Base-by-base conservation (phyloP, 2,113 vertebrate genomes). In the Seriola aureovittata region DNA sequence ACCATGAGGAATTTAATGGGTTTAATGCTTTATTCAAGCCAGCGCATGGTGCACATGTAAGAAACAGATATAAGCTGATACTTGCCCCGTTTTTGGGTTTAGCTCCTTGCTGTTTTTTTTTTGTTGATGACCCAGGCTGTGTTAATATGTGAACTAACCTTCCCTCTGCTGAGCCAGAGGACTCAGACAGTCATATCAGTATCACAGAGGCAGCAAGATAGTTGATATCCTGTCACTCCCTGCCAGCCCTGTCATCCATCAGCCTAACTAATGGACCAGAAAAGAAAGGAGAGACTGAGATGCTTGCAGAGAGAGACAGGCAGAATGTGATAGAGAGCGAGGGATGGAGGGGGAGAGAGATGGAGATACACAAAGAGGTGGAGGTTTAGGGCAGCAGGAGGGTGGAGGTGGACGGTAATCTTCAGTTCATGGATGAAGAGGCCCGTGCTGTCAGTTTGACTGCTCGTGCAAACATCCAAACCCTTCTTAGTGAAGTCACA, bases 181-280 rank as follows among this genome's bases (percentile, higher is more conserved):
- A 78, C 73, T 67, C 50, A 0, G 32, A 54, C 67, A 60, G 64
- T 86, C 85, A 85, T 76, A 81, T 82, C 77, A 76, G 80, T 77
- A 75, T 87, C 87, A 80, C 34, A 86, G 75, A 71, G 66, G 78
- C 80, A 66, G 85, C 60, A 32, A 60, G 81, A 81, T 62, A 77
- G 82, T 78, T 88, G 81, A 86, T 89, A 69, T 68, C 42, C 82
- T 91, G 88, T 87, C 89, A 67, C 62, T 82, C 79, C 63, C 77
- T 84, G 73, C 77, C 81, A 82, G 59, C 52, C 11, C 79, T 74
- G 84, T 80, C 91, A 91, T 93, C 90, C 84, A 90, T 93, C 90
- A 93, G 77, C 59, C 75, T 17, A 65, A 83, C 86, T 92, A 92
- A 93, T 92, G 82, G 87, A 86, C 34, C 87, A 60, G 71, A 70